phyloP scores from a whole-genome alignment of 2,888 invertebrate species.

The Aricia artaxerxes region DNA sequence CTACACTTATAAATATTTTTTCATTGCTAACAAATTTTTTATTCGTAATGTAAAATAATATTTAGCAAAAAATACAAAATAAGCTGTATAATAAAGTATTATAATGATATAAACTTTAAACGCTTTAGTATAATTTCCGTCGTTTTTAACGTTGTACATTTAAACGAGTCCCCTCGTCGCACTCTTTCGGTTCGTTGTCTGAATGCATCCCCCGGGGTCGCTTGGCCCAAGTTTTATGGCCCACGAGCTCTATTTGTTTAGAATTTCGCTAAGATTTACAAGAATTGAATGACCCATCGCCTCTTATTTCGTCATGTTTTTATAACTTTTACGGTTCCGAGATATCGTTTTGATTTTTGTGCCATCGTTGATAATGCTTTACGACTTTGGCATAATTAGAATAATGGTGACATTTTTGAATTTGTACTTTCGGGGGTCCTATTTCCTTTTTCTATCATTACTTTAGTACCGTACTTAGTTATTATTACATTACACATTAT shows the following conservation, averaged over 20 bases:
- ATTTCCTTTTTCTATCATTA: no score
- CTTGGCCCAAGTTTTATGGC: constrained; percentile 38
- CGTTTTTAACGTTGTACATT: constrained; percentile 34
- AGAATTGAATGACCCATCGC: constrained; percentile 26
- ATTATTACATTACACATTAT: no score
- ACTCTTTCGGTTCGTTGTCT: constrained; percentile 39
- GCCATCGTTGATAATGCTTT: not conserved
- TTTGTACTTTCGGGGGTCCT: not conserved
- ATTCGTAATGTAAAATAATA: not conserved
- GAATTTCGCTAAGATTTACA: constrained; percentile 30
- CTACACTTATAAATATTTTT: no score
- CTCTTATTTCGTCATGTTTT: constrained; percentile 20
- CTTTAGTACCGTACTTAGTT: no score
- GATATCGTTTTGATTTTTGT: not conserved
- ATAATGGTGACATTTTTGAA: not conserved
- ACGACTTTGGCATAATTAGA: not conserved
- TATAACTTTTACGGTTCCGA: not conserved
- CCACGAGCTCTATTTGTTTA: constrained; percentile 33
- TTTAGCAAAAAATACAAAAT: not conserved
- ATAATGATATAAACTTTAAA: not conserved
- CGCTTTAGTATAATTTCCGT: constrained; percentile 7
- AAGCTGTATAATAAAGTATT: not conserved
- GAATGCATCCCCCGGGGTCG: constrained; percentile 41
- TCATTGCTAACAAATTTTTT: no score
- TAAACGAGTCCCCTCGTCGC: constrained; percentile 36